Conservation (phyloP, 2,888 invertebrate genomes). For the Agonopterix heracliana region DNA sequence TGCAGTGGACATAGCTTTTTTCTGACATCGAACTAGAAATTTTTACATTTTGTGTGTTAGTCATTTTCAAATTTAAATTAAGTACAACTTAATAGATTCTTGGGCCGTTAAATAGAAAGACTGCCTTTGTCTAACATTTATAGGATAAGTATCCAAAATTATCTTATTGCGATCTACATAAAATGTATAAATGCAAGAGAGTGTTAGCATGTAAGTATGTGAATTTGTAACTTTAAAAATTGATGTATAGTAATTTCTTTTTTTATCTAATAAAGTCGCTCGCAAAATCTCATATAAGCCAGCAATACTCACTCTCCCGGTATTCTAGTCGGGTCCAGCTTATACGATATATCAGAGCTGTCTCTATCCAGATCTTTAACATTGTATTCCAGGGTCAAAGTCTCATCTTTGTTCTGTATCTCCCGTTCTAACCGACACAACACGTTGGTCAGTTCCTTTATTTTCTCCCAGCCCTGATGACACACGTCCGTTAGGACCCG, state of each 20-base stretch:
- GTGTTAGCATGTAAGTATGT: no score
- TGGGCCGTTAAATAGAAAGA: no score
- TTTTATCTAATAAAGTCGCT: no score
- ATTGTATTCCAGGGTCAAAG: conserved; percentile 83
- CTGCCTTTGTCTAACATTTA: no score
- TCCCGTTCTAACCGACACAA: conserved; percentile 83
- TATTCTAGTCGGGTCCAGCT: conserved; percentile 85
- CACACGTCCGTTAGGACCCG: conserved; percentile 61
- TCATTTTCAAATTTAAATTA: no score
- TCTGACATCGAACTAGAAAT: conserved; percentile 80
- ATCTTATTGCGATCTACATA: no score
- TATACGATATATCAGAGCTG: conserved; percentile 87
- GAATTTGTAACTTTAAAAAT: no score
- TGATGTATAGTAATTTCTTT: no score
- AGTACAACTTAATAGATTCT: no score
- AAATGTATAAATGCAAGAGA: no score
- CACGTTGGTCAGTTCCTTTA: conserved; percentile 84
- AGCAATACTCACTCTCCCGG: conserved; percentile 77
- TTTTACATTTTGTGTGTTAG: not conserved
- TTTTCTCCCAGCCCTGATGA: conserved; percentile 84
- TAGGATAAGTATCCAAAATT: no score
- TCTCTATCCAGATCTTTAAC: conserved; percentile 85
- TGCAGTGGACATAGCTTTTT: conserved; percentile 88
- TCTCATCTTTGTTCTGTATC: conserved; percentile 87
- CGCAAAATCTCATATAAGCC: no score